These are phyloP conservation scores for Xanthia togata DNA, from an alignment of 2,888 invertebrate species.

Conservation along the genomic window DNA sequence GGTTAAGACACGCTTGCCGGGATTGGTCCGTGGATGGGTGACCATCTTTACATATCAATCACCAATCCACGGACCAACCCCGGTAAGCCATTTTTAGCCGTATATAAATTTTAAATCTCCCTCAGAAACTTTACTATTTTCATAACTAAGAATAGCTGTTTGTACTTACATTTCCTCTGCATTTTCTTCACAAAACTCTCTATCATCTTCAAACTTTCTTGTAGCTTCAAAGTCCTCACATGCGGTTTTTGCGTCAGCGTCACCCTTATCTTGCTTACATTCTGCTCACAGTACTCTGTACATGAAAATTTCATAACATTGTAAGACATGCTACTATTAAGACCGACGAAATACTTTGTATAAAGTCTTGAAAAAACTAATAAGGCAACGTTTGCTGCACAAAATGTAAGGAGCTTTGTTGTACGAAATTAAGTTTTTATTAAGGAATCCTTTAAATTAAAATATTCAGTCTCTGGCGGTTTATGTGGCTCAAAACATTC, in stretches of 20 bases:
- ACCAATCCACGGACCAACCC: too few species aligned
- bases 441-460: constrained; percentile 61
- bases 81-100: not conserved
- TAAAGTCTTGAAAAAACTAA: constrained; percentile 64
- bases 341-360: constrained; percentile 56
- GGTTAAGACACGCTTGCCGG: too few species aligned
- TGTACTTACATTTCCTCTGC: not conserved
- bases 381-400: constrained; percentile 54
- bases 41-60: too few species aligned
- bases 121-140: not conserved
- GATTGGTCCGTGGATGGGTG: too few species aligned
- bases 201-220: constrained; percentile 21
- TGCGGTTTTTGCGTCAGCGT: constrained; percentile 52
- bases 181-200: not conserved
- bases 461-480: constrained; percentile 52
- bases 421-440: constrained; percentile 53
- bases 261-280: constrained; percentile 34
- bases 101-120: not conserved
- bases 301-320: constrained; percentile 61
- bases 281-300: constrained; percentile 11
- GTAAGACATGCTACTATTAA: constrained; percentile 39
- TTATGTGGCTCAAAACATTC: constrained; percentile 50
- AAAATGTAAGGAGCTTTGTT: constrained; percentile 52
- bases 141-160: constrained; percentile 5
- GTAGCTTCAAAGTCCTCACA: constrained; percentile 13